A percentile compares a stretch with the other conserved stretches of the same genome.
Evolutionary conservation across 2,797 vertebrate genomes (phyloP).

Genomic region (Coranthus polyacanthus): DNA sequence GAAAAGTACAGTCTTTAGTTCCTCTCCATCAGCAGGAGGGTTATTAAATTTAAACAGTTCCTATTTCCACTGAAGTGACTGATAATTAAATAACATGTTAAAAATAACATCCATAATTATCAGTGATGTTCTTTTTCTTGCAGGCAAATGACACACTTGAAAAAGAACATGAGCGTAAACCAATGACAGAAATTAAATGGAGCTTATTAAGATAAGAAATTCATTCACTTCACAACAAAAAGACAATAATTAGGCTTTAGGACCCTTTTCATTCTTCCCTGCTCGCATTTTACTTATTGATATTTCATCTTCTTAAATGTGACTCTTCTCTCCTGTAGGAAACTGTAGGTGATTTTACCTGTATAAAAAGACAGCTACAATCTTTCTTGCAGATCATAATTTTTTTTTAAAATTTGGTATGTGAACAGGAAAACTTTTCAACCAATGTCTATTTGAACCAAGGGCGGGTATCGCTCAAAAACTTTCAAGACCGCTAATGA

Average conservation of each 20-base stretch:
- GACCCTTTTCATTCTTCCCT: not conserved
- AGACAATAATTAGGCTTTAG: not conserved
- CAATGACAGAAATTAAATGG: slow-evolving; percentile 2
- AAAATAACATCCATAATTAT: slow-evolving; percentile 30
- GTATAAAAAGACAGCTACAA: no score
- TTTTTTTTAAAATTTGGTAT: no score
- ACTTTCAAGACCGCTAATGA: no score
- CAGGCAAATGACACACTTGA: not conserved
- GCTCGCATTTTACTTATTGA: slow-evolving; percentile 8
- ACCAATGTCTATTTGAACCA: no score
- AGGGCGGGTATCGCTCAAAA: no score
- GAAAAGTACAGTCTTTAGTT: no score
- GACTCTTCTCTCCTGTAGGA: not conserved
- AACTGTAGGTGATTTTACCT: slow-evolving; percentile 13
- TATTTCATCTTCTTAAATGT: slow-evolving; percentile 11
- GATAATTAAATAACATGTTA: slow-evolving; percentile 32
- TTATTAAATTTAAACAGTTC: slow-evolving; percentile 26
- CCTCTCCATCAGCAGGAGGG: slow-evolving; percentile 6
- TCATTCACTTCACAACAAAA: not conserved
- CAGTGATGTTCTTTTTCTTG: slow-evolving; percentile 16
- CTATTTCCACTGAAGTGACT: slow-evolving; percentile 15
- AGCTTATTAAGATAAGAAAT: slow-evolving; percentile 20
- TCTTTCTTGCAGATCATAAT: no score
- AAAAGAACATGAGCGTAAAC: slow-evolving; percentile 23
- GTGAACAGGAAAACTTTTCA: no score